phyloP scores from a whole-genome alignment of 2,113 vertebrate genomes.

The Phaethon lepturus region DNA sequence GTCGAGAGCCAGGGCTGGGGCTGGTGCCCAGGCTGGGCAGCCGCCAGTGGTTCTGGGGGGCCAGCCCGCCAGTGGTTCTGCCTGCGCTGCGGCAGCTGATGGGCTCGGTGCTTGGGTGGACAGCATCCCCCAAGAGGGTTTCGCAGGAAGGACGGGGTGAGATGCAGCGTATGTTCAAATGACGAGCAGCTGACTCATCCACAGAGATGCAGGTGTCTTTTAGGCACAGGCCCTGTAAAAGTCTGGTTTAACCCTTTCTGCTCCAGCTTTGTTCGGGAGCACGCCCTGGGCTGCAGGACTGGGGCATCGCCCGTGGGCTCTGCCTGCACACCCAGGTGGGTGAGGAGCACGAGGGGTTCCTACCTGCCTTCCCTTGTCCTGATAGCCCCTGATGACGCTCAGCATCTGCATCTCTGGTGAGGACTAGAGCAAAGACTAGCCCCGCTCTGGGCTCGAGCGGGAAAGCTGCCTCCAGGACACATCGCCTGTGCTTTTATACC shows the following conservation, averaged over 20 bases:
- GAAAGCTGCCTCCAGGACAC: background rate
- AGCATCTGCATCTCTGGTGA: background rate
- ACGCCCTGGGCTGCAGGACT: background rate
- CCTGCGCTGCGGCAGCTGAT: background rate
- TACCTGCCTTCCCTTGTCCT: background rate
- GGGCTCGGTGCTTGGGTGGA: background rate
- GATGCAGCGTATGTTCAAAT: background rate
- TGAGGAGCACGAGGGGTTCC: rapidly evolving
- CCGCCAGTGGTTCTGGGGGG: too few relatives aligned
- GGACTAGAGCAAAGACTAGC: background rate
- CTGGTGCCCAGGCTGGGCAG: background rate
- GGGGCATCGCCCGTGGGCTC: background rate
- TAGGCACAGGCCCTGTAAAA: background rate
- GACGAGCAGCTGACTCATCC: background rate
- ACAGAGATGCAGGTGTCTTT: background rate
- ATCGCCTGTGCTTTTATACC: background rate
- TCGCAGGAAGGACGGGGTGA: background rate
- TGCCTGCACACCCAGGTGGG: background rate
- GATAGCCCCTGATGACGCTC: background rate
- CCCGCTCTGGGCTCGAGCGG: background rate
- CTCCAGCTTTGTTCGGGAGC: rapidly evolving
- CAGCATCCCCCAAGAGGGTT: background rate
- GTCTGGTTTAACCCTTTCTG: background rate
- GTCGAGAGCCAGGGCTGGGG: background rate
- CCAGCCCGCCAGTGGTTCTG: too few relatives aligned